Evolutionary conservation across 2,888 invertebrate species (phyloP), one percentile per base, ranked within the genome.

Genomic region (Vanessa cardui): DNA sequence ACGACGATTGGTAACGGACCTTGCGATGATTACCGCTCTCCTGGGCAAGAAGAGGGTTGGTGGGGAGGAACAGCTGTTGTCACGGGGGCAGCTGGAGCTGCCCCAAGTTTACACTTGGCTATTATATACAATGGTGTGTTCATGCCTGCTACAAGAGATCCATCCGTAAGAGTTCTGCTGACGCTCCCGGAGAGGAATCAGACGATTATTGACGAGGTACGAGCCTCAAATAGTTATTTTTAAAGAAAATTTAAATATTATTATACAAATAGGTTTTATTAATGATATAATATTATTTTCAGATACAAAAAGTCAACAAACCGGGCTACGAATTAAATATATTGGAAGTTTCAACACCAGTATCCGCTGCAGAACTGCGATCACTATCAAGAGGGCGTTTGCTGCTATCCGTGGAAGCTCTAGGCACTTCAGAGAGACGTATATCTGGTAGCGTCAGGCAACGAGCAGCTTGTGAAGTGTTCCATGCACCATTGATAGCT

Each of bases 21-120:
- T 0, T 78, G 96, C 93, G 74, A 94, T 87, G 72, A 94, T 92
- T 84, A 89, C 89, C 72, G 88, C 72, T 69, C 81, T 12, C 79
- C 86, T 65, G 87, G 93, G 68, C 85, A 94, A 93, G 94, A 93
- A 89, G 71, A 96, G 93, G 77, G 95, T 93, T 76, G 97, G 97
- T 78, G 98, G 97, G 97, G 97, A 3, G 98, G 97, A 1, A 97
- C 97, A 0, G 98, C 97, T 0, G 95, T 97, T 45, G 96, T 98
- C 1, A 96, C 97, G 0, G 96, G 96, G 0, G 96, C 95, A 0
- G 96, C 96, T 15, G 95, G 96, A 0, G 95, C 96, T 1, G 95
- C 96, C 0, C 97, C 97, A 0, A 96, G 96, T 46, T 94, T 98
- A 68, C 96, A 97, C 82, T 85, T 97, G 49, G 96, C 96, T 0